Evolutionary conservation across 35 echinoderm and acorn worm genomes (phyloP), one percentile per base, ranked within the genome.

Genomic region (Stichopus chloronotus): DNA sequence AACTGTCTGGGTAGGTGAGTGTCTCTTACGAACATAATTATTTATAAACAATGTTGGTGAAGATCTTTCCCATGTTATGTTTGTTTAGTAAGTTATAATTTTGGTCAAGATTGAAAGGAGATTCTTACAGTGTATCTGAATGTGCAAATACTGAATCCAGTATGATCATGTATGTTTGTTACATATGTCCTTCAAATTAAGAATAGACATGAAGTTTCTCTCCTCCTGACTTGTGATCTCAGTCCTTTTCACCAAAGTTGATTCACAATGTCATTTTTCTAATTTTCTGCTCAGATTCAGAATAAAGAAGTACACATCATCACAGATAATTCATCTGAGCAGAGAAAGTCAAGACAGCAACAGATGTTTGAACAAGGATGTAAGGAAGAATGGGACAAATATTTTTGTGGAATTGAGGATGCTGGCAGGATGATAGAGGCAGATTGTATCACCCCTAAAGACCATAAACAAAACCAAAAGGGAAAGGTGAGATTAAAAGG

Each of bases 321-420:
- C 25, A 17, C 52, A 12, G 83, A 76, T 63, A 93, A 53, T 74
- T 23, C 71, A 23, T 21, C 54, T 25, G 63, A 77, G 53, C 83
- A 93, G 59, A 80, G 86, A 12, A 76, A 65, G 52, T 93, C 86
- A 19, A 88, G 60, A 79, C 59, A 69, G 20, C 92, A 93, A 69
- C 82, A 55, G 57, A 23, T 85, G 82, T 85, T 85, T 85, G 52
- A 85, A 58, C 82, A 85, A 85, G 20, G 82, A 11, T 85, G 82
- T 58, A 85, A 85, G 57, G 82, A 85, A 58, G 82, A 85, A 58
- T 85, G 82, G 82, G 82, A 85, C 57, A 85, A 85, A 58, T 87
- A 93, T 84, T 77, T 93, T 20, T 87, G 58, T 88, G 92, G 82
- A 54, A 87, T 93, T 23, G 77, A 65, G 57, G 63, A 88, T 56